These are phyloP conservation scores for Pseudorasbora parva DNA, from an alignment of 2,113 vertebrate species.

Conservation along the genomic window DNA sequence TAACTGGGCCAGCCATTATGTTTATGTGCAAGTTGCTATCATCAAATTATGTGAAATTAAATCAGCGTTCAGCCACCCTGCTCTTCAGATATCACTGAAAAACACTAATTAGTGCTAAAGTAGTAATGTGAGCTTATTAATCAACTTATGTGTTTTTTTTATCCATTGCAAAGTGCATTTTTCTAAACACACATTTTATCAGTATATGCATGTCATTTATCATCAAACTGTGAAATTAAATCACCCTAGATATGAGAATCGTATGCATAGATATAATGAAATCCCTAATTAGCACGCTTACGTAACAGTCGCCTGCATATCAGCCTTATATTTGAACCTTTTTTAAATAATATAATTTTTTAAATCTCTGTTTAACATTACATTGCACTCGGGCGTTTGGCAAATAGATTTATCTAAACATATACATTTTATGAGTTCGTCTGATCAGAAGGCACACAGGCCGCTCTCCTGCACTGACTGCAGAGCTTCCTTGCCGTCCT, in stretches of 20 bases:
- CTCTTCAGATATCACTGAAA: not conserved
- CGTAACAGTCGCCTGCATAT: not conserved
- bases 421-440: not conserved
- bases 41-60: not conserved
- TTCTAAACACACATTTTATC: too few relatives aligned
- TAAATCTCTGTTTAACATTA: not conserved
- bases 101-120: not conserved
- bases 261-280: too few relatives aligned
- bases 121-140: not conserved
- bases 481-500: conserved; percentile 66
- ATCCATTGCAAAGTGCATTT: too few relatives aligned
- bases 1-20: not conserved
- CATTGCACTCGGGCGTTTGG: not conserved
- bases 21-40: not conserved
- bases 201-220: too few relatives aligned
- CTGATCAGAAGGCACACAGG: not conserved
- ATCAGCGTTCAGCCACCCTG: not conserved
- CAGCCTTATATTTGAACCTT: not conserved
- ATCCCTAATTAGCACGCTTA: too few relatives aligned
- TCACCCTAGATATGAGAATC: too few relatives aligned
- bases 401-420: not conserved
- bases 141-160: not conserved
- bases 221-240: too few relatives aligned
- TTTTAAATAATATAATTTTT: not conserved
- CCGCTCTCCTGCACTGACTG: conserved; percentile 68